Base-by-base conservation (phyloP, 1,140 invertebrate species). In the Asbolus verrucosus region DNA sequence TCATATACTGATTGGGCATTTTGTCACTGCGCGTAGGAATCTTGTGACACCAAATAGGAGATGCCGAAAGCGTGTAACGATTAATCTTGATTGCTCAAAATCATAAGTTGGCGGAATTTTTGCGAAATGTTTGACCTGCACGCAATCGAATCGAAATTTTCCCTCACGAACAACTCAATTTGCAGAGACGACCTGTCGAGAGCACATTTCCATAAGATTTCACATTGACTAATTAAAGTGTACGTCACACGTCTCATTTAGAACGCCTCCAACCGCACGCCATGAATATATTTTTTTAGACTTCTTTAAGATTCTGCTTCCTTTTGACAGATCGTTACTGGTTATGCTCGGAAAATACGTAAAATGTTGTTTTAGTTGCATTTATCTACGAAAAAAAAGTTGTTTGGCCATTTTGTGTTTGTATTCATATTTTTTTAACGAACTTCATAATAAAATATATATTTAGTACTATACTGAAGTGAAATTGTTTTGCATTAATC, bases 21-120 rank as follows among this genome's bases (percentile, higher is more conserved):
- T 21, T 18, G 43, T 54, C 46, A 13, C 27, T 54, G 19, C 19
- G 41, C 41, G 43, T 50, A 54, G 21, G 46, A 13, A 24, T 27
- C 33, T 36, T 36, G 33, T 11, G 33, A 36, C 5, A 36, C n/a
- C 2, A 30, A 36, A 36, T 5, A 11, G 11, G 11, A 24, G 18
- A 50, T 50, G 43, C 43, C 43, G 43, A 50, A 50, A 50, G 18
- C 46, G 19, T 54, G 46, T 27, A 54, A 8, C 46, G 19, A 54
- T 54, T 54, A 54, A 54, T 54, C 46, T 54, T 18, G 39, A 30
- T 36, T 36, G 33, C 33, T 11, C 11, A 54, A 54, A 54, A 27
- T 54, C 46, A 13, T 24, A 6, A 13, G 5, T 36, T 36, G n/a
- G 33, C 4, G 46, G 46, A 54, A 54, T 54, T 54, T 54, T 54